Conservation (phyloP, 2,888 invertebrate genomes). For the Tricholauxania praeusta region DNA sequence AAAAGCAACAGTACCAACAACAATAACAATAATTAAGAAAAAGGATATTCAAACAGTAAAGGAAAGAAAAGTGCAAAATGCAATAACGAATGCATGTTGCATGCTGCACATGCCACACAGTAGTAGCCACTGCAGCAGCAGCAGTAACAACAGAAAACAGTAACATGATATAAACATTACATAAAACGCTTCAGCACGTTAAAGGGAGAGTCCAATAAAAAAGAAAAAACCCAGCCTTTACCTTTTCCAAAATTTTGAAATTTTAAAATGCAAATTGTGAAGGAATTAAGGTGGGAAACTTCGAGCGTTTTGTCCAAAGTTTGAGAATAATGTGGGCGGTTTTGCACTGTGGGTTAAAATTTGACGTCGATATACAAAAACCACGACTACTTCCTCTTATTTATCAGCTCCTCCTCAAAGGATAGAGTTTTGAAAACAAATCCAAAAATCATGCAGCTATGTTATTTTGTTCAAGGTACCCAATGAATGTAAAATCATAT, state of each 20-base stretch:
- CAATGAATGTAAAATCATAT: too few relatives aligned
- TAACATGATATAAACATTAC: not conserved
- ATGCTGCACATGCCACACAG: not conserved
- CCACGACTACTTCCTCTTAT: too few relatives aligned
- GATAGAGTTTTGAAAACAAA: too few relatives aligned
- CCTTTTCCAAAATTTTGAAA: not conserved
- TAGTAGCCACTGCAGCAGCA: not conserved
- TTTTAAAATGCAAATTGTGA: not conserved
- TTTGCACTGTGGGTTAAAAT: too few relatives aligned
- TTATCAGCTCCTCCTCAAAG: too few relatives aligned
- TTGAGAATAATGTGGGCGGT: too few relatives aligned
- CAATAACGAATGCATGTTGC: slow-evolving; percentile 4
- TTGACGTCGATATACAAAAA: too few relatives aligned
- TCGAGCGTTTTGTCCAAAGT: too few relatives aligned
- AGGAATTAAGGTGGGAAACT: not conserved
- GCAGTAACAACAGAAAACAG: not conserved
- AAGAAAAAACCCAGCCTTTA: not conserved
- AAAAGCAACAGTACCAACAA: slow-evolving; percentile 1
- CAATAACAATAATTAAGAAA: not conserved
- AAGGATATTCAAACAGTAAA: not conserved
- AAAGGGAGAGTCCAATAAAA: not conserved
- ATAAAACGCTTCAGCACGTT: slow-evolving; percentile 19
- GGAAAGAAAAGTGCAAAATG: not conserved
- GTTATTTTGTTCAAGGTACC: too few relatives aligned
- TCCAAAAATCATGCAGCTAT: too few relatives aligned